Percentiles rank a stretch among this genome's conserved stretches.
These are phyloP conservation scores for Bombus sibiricus DNA, from an alignment of 1,140 invertebrate genomes.

Conservation along the genomic window DNA sequence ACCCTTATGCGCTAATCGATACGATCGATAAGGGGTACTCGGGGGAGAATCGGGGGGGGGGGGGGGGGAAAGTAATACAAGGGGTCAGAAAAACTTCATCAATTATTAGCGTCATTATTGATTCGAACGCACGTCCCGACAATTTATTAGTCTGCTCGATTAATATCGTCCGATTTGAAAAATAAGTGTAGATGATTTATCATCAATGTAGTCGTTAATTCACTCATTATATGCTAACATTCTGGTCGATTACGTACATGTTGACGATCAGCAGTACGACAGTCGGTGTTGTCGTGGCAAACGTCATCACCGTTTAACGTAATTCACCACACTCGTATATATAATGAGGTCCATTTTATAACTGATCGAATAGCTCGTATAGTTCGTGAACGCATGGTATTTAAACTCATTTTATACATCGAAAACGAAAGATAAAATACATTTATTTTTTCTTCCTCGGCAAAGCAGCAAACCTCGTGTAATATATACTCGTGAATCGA, in stretches of 20 bases:
- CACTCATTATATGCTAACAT: slow-evolving; percentile 10
- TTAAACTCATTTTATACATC: not conserved
- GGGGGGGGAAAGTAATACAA: not conserved
- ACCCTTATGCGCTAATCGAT: slow-evolving; percentile 1
- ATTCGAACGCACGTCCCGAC: not conserved
- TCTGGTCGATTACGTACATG: slow-evolving; percentile 40
- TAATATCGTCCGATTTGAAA: not conserved
- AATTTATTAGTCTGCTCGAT: not conserved
- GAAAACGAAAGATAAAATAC: not conserved
- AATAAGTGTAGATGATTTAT: not conserved
- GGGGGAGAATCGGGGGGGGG: not conserved
- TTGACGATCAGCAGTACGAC: not conserved
- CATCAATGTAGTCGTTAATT: slow-evolving; percentile 14
- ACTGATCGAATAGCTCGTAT: not conserved
- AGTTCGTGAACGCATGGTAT: not conserved
- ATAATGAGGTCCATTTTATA: slow-evolving; percentile 13
- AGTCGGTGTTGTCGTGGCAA: not conserved
- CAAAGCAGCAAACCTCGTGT: not conserved
- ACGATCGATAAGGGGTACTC: slow-evolving; percentile 1
- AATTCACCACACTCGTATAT: not conserved
- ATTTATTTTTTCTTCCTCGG: not conserved
- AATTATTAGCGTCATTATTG: not conserved
- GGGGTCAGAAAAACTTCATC: not conserved
- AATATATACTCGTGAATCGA: not conserved
- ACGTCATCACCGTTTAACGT: not conserved